Base-by-base conservation (phyloP, 1,140 invertebrate species). In the Microplitis mediator region DNA sequence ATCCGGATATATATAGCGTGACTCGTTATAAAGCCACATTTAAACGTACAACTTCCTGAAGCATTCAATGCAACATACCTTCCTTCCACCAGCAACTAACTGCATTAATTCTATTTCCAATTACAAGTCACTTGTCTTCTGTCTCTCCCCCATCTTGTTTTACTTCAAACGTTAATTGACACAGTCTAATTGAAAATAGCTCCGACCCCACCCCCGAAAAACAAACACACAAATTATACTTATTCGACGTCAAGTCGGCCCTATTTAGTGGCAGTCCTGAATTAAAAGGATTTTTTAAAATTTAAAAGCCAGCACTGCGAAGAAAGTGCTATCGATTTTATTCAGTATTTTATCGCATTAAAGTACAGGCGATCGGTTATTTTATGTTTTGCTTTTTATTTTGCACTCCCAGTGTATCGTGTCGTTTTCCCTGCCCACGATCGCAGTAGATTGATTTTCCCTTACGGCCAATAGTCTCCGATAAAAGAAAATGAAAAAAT, bases 391-490 rank as follows among this genome's bases (percentile, higher is more conserved):
- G n/a, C 51, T 65, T 39, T 50, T 54, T 50, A 31, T 39, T 39
- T 45, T 45, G 11, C 39, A 45, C 39, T 3, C 39, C 39, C 23
- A 23, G 23, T 23, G 39, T 45, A 23, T 23, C 23, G 23, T 58
- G 50, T 36, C 36, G 34, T 65, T 36, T 39, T 64, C 61, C 63
- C 71, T 67, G 52, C 56, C 14, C 67, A 32, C 51, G 35, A 2
- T 63, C 58, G 62, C 73, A 65, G 39, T 58, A 74, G 73, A 74
- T 74, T 74, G 73, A 74, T 74, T 45, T 45, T 45, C 39, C 39
- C 39, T 45, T 45, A 45, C 39, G 71, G 14, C 52, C 32, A 45
- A 45, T 45, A 45, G 39, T 45, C 0, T 36, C 36, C 35, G 39
- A 16, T 34, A 35, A 62, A 64, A 64, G 6, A 64, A 16, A 64